Base-by-base conservation (phyloP, 2,797 vertebrate species). In the Remorina albescens region DNA sequence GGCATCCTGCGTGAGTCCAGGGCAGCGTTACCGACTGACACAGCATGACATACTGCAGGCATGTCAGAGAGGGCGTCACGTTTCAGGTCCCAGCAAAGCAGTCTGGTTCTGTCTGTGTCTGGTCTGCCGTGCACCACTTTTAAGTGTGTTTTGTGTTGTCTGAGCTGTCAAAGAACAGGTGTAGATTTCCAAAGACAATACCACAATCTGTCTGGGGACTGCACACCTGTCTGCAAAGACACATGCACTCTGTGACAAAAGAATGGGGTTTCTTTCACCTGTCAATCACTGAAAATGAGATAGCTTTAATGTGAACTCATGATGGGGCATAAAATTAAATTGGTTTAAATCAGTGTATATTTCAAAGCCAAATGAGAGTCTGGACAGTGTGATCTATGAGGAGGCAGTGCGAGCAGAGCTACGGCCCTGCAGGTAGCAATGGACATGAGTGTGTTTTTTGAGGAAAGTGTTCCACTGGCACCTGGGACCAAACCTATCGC, bases 91-190 rank as follows among this genome's bases (percentile, higher is more conserved):
- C 28, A 71, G 73, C 8, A 10, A 55, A 73, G 60, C 58, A 28
- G 76, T 82, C 80, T 83, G 84, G 58, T 67, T 83, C 70, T 57
- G 76, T 82, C 80, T 83, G 84, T 55, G 65, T 83, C 70, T 57
- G 36, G 58, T 87, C 83, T 63, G 44, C 59, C 37, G 53, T 75
- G 74, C 76, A 79, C 39, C 47, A 42, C 82, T 86, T 84, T 71
- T 60, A 78, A 82, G 67, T 76, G 6, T 89, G 83, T 85, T 86
- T 84, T 91, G 83, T 89, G 87, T 91, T 71, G 85, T 91, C 85
- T 86, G 85, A 70, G 81, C 80, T 84, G 83, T 85, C 82, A 78
- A 1, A 64, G 81, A 85, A 68, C 67, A 81, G 74, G 89, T 77
- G 68, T 87, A 62, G 67, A 21, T 76, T 90, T 89, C 84, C 87